These are phyloP conservation scores for Willisornis vidua DNA, from an alignment of 2,113 vertebrate genomes.

Conservation along the genomic window DNA sequence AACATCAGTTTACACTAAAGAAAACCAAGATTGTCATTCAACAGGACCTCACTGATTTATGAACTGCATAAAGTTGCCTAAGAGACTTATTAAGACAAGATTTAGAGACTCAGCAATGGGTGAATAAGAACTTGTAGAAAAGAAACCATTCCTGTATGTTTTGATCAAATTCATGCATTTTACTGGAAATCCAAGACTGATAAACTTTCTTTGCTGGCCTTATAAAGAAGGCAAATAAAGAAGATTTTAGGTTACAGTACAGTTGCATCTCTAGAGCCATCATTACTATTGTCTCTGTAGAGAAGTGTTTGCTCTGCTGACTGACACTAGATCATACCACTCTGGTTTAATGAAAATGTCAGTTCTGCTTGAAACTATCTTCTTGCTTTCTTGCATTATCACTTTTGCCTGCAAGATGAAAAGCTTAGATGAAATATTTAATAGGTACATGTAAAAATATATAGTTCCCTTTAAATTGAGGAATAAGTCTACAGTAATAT, in stretches of 20 bases:
- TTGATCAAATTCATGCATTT: not conserved
- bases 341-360: not conserved
- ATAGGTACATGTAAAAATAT: not conserved
- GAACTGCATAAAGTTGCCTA: not conserved
- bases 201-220: not conserved
- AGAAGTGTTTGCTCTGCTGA: not conserved
- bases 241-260: not conserved
- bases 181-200: not conserved
- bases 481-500: not conserved
- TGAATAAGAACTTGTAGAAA: not conserved
- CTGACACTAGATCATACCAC: not conserved
- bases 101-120: not conserved
- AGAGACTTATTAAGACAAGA: not conserved
- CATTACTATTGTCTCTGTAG: not conserved
- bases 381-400: not conserved
- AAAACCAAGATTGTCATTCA: not conserved
- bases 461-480: not conserved
- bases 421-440: slow-evolving; percentile 26
- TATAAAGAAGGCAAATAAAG: not conserved
- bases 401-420: not conserved
- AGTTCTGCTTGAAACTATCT: not conserved
- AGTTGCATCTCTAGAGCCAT: not conserved
- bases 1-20: not conserved
- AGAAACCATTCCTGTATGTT: not conserved
- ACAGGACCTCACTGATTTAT: not conserved